Evolutionary conservation across 2,113 vertebrate genomes (phyloP), one percentile per base, ranked within the genome.

Genomic region (Dinomys branickii): DNA sequence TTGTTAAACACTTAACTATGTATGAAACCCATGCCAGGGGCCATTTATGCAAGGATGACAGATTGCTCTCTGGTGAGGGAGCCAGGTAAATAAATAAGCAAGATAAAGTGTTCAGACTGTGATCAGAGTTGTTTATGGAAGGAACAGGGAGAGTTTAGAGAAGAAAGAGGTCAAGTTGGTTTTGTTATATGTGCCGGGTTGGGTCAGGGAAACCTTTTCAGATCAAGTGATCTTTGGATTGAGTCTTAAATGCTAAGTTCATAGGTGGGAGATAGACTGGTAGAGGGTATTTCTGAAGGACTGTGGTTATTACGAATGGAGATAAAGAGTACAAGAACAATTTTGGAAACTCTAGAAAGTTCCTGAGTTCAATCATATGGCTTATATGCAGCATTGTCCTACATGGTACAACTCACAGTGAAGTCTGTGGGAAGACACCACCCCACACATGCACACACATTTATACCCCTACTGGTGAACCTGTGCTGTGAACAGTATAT

Each of bases 401-500:
- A 44, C 9, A 73, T 38, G 22, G 3, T 14, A 11, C 26, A 17
- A 7, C 24, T 85, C 6, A 28, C 5, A 35, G 22, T 30, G 47
- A 56, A 69, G 5, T 24, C 3, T 61, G 11, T 41, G 9, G 54
- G 1, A 13, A 8, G 13, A 17, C 3, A 47, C 35, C 35, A 28
- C 26, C 1, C 11, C 3, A 6, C 14, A 1, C 3, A 0, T n/a
- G n/a, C n/a, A n/a, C n/a, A n/a, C n/a, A n/a, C 13, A 9, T 4
- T 20, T 5, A 26, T 0, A 14, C n/a, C 38, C 63, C 38, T 14
- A n/a, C 6, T 50, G 11, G 33, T 82, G 26, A 71, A n/a, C 2
- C 14, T 85, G 11, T 24, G 2, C 1, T 33, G 13, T 50, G 7
- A 22, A 22, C 26, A 28, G 12, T 2, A 61, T 54, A 13, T 28